Evolutionary conservation across 35 echinoderm and acorn worm genomes (phyloP), one percentile per base, ranked within the genome.

Genomic region (Lytechinus variegatus): DNA sequence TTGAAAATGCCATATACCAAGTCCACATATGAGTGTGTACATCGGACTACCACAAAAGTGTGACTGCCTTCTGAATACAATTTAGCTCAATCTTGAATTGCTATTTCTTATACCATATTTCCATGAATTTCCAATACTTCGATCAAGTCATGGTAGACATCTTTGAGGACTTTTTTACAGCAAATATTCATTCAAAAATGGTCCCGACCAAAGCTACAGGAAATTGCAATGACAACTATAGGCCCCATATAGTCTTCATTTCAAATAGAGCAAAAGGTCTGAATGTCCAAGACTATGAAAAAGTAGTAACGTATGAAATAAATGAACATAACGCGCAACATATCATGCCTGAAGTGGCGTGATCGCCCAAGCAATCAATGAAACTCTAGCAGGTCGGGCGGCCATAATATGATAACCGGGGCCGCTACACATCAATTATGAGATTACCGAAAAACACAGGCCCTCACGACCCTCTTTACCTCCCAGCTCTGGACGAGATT

Each of bases 281-380:
- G 88, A 54, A 12, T 52, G 29, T 7, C 29, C 52, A 21, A 90
- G 88, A 90, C 88, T 90, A 90, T 21, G 88, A 90, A 44, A 54
- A 54, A 54, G 92, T 54, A 93, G 55, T 57, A 93, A 55, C n/a
- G 57, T 93, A 93, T 28, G 55, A 93, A 93, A 93, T 90, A 57
- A 57, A 93, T 93, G 92, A 93, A 93, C 92, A 93, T 93, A 93
- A 55, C 28, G 55, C 52, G 92, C 92, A 93, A 93, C 92, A 93
- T 93, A 93, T 93, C 92, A 93, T 57, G 92, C 55, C 55, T 93
- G 92, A 93, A 93, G 55, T 55, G 92, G 11, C 11, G 54, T 28
- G 55, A 54, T 93, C 52, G 53, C 28, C 55, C 53, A 57, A 93
- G 92, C 92, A 54, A 93, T 93, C 92, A 93, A 57, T 93, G 55